A percentile compares a stretch with the other conserved stretches of the same genome.
Evolutionary conservation across 2,888 invertebrate genomes (phyloP).

Genomic region (Cheilosia vulpina): DNA sequence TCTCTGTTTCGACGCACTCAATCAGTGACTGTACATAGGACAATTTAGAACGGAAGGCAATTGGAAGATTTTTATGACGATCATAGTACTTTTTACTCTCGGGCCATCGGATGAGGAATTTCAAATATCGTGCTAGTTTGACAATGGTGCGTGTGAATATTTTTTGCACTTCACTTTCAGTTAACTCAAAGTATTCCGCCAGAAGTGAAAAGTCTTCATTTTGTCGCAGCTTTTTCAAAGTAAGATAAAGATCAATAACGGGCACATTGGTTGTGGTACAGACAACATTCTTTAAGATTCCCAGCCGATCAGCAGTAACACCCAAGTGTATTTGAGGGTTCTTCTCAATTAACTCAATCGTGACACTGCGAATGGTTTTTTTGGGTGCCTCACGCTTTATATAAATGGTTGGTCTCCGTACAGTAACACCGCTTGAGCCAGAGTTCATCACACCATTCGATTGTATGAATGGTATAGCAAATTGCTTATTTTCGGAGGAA

Average conservation of each 20-base stretch:
- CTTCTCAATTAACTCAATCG: conserved; percentile 80
- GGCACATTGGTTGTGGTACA: conserved; percentile 80
- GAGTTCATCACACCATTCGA: conserved; percentile 77
- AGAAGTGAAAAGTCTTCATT: conserved; percentile 81
- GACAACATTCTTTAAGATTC: conserved; percentile 80
- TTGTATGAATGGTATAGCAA: conserved; percentile 73
- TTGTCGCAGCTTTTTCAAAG: conserved; percentile 81
- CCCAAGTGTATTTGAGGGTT: conserved; percentile 80
- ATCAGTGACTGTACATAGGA: conserved; percentile 82
- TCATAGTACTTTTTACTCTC: conserved; percentile 82
- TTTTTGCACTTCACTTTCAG: conserved; percentile 80
- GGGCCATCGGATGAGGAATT: conserved; percentile 82
- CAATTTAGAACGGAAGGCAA: conserved; percentile 81
- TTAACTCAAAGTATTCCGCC: conserved; percentile 81
- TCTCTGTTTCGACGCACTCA: conserved; percentile 82
- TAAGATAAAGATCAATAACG: conserved; percentile 81
- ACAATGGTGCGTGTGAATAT: conserved; percentile 80
- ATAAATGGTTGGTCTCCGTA: conserved; percentile 80
- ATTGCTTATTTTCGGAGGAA: conserved; percentile 49
- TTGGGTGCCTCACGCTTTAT: conserved; percentile 81
- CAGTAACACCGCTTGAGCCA: conserved; percentile 69
- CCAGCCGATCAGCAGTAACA: conserved; percentile 78
- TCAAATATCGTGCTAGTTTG: conserved; percentile 80
- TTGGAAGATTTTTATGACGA: conserved; percentile 81
- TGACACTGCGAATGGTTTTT: conserved; percentile 81